Conservation (phyloP, 2,888 invertebrate species). For the Tanytarsus gracilentus region DNA sequence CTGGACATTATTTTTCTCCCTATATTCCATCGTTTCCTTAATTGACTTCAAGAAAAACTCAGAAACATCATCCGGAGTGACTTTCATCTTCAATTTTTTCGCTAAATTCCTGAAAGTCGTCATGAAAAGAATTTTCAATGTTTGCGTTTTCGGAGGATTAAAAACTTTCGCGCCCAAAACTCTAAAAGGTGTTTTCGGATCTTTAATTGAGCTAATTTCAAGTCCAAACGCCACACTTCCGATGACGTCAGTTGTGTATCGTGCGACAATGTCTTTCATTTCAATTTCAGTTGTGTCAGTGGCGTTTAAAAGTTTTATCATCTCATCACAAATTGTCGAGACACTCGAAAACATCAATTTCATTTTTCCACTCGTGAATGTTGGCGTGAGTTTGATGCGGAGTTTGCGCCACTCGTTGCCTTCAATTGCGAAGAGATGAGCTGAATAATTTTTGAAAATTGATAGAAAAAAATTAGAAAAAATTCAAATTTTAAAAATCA, state of each 20-base stretch:
- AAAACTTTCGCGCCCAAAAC: constrained; percentile 30
- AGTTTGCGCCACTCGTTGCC: constrained; percentile 45
- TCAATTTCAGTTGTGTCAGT: constrained; percentile 3
- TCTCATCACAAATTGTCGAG: not conserved
- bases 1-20: constrained; percentile 32
- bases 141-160: not conserved
- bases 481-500: no score
- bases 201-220: constrained; percentile 30
- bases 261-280: constrained; percentile 22
- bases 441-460: no score
- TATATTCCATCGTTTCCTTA: constrained; percentile 31
- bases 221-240: constrained; percentile 31
- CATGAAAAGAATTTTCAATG: no score
- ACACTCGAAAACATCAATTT: constrained; percentile 40
- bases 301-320: not conserved
- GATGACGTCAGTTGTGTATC: constrained; percentile 28
- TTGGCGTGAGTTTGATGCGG: constrained; percentile 43
- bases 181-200: constrained; percentile 31
- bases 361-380: constrained; percentile 46
- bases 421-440: constrained; percentile 37
- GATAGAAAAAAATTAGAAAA: no score
- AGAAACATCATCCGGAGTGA: constrained; percentile 1
- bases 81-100: not conserved
- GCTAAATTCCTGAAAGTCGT: constrained; percentile 12
- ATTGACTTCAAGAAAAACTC: constrained; percentile 32